A percentile compares a stretch with the other conserved stretches of the same genome.
Conservation (phyloP, 2,888 invertebrate genomes). For the Terebella lapidaria region DNA sequence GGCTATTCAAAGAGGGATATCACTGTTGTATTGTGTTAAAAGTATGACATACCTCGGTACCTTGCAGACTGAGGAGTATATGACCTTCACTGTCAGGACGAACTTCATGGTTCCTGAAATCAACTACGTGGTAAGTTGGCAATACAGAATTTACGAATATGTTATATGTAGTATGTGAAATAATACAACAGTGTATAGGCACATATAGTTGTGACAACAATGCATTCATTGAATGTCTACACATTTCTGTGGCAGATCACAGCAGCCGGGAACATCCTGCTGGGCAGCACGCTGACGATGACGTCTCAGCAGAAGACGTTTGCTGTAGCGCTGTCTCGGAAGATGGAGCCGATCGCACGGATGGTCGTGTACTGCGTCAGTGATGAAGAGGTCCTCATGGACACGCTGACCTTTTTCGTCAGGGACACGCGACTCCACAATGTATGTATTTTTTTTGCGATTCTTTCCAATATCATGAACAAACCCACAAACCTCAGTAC, state of each 20-base stretch:
- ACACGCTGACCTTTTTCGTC: slow-evolving; percentile 87
- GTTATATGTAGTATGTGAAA: not conserved
- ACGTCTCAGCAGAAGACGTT: slow-evolving; percentile 45
- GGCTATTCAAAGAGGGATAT: too few relatives aligned
- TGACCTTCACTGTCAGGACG: slow-evolving; percentile 84
- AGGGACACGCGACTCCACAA: slow-evolving; percentile 71
- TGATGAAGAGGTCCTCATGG: slow-evolving; percentile 74
- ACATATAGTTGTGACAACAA: too few relatives aligned
- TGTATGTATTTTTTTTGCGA: too few relatives aligned
- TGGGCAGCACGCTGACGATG: slow-evolving; percentile 80
- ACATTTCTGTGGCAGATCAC: slow-evolving; percentile 67
- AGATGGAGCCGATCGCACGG: slow-evolving; percentile 78
- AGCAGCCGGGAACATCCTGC: slow-evolving; percentile 82
- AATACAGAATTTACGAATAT: too few relatives aligned
- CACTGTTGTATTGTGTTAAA: too few relatives aligned
- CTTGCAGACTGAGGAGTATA: slow-evolving; percentile 81
- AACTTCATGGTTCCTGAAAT: slow-evolving; percentile 83
- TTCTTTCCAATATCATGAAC: too few relatives aligned
- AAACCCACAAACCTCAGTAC: too few relatives aligned
- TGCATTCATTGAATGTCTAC: too few relatives aligned
- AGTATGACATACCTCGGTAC: not conserved
- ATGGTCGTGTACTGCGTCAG: slow-evolving; percentile 76
- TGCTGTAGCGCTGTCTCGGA: slow-evolving; percentile 54
- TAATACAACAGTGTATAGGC: too few relatives aligned
- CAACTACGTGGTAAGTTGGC: slow-evolving; percentile 70